Base-by-base conservation (phyloP, 2,797 vertebrate species). In the Euthynnus affinis region DNA sequence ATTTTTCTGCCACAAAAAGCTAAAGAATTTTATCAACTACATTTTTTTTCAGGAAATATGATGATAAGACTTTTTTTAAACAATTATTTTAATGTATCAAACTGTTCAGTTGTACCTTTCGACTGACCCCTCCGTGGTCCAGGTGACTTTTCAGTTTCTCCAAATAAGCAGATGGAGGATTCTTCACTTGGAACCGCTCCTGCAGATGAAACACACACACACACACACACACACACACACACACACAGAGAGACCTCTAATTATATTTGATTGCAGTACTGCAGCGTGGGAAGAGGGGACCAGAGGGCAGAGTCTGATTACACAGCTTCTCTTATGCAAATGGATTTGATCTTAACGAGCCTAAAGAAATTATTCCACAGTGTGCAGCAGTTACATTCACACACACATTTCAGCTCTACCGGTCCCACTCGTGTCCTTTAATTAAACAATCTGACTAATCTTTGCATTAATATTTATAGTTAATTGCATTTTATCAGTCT, bases 171-270 rank as follows among this genome's bases (percentile, higher is more conserved):
- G 95, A 95, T 0, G 98, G 98, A 0, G 98, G 98, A 84, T 97
- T 98, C 89, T 97, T 98, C 85, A 98, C 98, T 87, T 98, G 97
- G 90, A 99, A 98, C 18, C 97, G 95, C 79, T 98, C 98, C 98
- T 99, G 67, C 15, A 0, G 78, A 84, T 3, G 37, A 84, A 15
- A 66, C 55, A 71, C 55, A 83, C 42, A 62, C 70, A 76, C 42
- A 48, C 55, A 49, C 51, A 57, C 49, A 73, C 15, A 71, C 23
- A 57, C 56, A 78, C 57, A 56, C 46, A 74, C 60, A 57, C 9
- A 59, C 56, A 80, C 40, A 57, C 74, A 68, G 23, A 62, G 51
- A 75, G 6, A 48, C 29, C 44, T 37, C 20, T 80, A 63, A 85
- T 84, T 69, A 82, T 6, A 40, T 66, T 42, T 82, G 64, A 88